Percentiles rank a stretch among this genome's conserved stretches.
Evolutionary conservation across 2,888 invertebrate species (phyloP).

Genomic region (Glaucopsyche alexis): DNA sequence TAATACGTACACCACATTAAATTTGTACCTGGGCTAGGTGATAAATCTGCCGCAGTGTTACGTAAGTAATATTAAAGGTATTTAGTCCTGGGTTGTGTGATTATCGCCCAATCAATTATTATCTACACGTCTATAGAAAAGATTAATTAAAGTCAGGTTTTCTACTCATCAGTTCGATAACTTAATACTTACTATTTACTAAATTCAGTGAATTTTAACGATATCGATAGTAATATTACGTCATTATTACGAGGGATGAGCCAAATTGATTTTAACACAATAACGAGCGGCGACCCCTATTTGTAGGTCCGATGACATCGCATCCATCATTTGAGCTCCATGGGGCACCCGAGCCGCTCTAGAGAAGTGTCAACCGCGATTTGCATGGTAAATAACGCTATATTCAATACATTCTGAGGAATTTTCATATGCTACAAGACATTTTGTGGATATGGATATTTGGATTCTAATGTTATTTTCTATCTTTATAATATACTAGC

Average conservation of each 20-base stretch:
- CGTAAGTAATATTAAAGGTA: too few relatives aligned
- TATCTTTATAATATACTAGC: not conserved
- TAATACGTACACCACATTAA: too few relatives aligned
- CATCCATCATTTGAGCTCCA: conserved; percentile 59
- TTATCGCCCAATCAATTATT: too few relatives aligned
- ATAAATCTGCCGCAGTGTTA: too few relatives aligned
- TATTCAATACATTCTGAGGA: conserved; percentile 7
- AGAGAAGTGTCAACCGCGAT: conserved; percentile 13
- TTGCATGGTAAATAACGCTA: conserved; percentile 22
- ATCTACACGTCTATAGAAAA: too few relatives aligned
- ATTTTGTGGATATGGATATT: not conserved
- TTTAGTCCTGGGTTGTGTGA: too few relatives aligned
- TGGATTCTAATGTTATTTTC: too few relatives aligned
- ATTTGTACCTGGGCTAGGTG: too few relatives aligned
- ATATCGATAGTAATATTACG: conserved; percentile 34
- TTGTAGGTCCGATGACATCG: conserved; percentile 68
- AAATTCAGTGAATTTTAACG: not conserved
- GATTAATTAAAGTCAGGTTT: too few relatives aligned
- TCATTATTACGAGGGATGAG: conserved; percentile 64
- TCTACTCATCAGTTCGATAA: not conserved
- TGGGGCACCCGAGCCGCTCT: conserved; percentile 21
- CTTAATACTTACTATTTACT: not conserved
- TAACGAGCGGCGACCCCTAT: conserved; percentile 71
- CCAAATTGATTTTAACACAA: conserved; percentile 79
- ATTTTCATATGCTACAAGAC: not conserved